Conservation (phyloP, 2,797 vertebrate genomes). For the Cirrhinus molitorella region DNA sequence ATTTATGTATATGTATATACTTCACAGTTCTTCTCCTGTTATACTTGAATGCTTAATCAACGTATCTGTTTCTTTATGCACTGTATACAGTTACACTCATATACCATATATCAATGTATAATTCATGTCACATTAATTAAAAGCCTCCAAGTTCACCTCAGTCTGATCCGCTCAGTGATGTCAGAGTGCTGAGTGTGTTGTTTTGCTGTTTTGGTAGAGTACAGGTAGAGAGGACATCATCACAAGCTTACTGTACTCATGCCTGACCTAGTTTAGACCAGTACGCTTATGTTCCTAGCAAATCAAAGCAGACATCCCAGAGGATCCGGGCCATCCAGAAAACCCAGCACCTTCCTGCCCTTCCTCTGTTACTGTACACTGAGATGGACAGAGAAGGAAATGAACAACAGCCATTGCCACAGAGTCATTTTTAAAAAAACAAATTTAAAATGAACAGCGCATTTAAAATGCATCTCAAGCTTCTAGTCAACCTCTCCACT, state of each 20-base stretch:
- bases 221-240: constrained; percentile 49
- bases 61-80: background rate
- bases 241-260: constrained; percentile 33
- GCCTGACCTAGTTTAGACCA: constrained; percentile 58
- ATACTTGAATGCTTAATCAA: background rate
- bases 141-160: background rate
- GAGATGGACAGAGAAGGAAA: background rate
- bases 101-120: background rate
- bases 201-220: constrained; percentile 41
- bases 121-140: background rate
- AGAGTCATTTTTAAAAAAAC: background rate
- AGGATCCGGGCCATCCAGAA: constrained; percentile 20
- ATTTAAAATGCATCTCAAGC: background rate
- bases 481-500: background rate
- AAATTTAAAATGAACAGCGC: background rate
- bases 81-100: no score
- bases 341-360: constrained; percentile 40
- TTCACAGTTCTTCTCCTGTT: background rate
- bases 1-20: background rate
- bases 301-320: constrained; percentile 11
- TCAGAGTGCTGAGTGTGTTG: constrained; percentile 51
- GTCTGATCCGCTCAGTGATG: background rate
- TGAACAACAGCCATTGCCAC: background rate
- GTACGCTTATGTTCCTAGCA: constrained; percentile 55
- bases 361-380: constrained; percentile 37